Conservation (phyloP, 2,888 invertebrate genomes). For the Halocaridina rubra region DNA sequence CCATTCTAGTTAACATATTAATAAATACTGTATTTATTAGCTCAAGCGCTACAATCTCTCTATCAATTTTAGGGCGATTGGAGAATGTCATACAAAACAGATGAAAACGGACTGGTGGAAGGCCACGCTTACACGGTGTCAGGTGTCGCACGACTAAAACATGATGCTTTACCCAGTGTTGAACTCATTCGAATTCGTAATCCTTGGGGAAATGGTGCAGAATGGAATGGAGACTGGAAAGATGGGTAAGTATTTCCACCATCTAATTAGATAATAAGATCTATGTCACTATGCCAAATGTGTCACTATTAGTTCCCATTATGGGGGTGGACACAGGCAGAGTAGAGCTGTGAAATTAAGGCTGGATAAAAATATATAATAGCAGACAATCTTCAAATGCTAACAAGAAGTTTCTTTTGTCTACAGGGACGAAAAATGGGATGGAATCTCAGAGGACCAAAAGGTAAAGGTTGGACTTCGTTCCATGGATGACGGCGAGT, state of each 20-base stretch:
- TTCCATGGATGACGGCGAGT: slow-evolving; percentile 69
- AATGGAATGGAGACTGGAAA: slow-evolving; percentile 71
- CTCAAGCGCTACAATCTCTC: too few relatives aligned
- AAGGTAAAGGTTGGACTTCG: slow-evolving; percentile 67
- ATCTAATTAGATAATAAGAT: too few relatives aligned
- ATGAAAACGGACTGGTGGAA: slow-evolving; percentile 69
- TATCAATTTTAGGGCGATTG: slow-evolving; percentile 65
- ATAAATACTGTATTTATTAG: too few relatives aligned
- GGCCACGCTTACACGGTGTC: slow-evolving; percentile 71
- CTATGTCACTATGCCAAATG: too few relatives aligned
- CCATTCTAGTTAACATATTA: too few relatives aligned
- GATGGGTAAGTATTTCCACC: slow-evolving; percentile 64
- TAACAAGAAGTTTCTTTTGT: neutral
- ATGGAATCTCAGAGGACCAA: slow-evolving; percentile 68
- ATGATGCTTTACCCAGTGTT: slow-evolving; percentile 62
- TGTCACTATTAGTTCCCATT: too few relatives aligned
- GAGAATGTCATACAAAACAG: slow-evolving; percentile 67
- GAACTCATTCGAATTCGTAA: slow-evolving; percentile 69
- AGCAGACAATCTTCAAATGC: neutral
- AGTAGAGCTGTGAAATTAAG: too few relatives aligned
- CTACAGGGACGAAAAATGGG: slow-evolving; percentile 68
- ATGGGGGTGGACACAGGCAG: too few relatives aligned
- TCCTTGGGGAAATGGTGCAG: slow-evolving; percentile 71
- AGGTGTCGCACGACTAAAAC: slow-evolving; percentile 67
- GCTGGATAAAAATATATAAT: neutral